A percentile compares a stretch with the other conserved stretches of the same genome.
Evolutionary conservation across 2,797 vertebrate species (phyloP).

Genomic region (Propithecus deckenii): DNA sequence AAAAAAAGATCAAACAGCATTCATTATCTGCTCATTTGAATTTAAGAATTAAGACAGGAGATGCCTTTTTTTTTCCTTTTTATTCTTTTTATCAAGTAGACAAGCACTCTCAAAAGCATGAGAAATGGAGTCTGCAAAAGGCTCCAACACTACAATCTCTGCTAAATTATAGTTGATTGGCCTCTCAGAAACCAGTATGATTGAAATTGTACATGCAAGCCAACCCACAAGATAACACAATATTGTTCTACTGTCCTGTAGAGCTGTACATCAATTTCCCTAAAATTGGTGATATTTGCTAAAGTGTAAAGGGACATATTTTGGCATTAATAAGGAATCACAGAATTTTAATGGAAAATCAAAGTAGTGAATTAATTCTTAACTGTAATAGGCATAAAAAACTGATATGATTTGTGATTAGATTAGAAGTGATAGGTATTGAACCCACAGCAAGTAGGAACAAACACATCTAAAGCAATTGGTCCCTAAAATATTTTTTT

Average conservation of each 20-base stretch:
- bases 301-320: conserved; percentile 12
- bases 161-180: conserved; percentile 75
- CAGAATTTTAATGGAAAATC: conserved; percentile 58
- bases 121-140: conserved; percentile 63
- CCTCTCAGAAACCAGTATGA: conserved; percentile 59
- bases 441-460: background rate
- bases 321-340: conserved; percentile 47
- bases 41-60: conserved; percentile 44
- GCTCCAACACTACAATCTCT: conserved; percentile 53
- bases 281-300: conserved; percentile 48
- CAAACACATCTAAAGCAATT: background rate
- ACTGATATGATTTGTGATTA: background rate
- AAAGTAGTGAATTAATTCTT: conserved; percentile 61
- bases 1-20: background rate
- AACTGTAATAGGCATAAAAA: conserved; percentile 10
- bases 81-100: conserved; percentile 63
- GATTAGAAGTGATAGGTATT: background rate
- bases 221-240: background rate
- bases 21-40: conserved; percentile 60
- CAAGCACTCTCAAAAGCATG: conserved; percentile 58
- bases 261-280: conserved; percentile 38
- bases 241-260: conserved; percentile 19
- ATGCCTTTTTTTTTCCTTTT: conserved; percentile 18
- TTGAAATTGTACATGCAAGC: conserved; percentile 68
- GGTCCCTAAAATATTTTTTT: background rate